Evolutionary conservation across 1,140 invertebrate species (phyloP), one percentile per base, ranked within the genome.

Genomic region (Tetramorium parvispinum): DNA sequence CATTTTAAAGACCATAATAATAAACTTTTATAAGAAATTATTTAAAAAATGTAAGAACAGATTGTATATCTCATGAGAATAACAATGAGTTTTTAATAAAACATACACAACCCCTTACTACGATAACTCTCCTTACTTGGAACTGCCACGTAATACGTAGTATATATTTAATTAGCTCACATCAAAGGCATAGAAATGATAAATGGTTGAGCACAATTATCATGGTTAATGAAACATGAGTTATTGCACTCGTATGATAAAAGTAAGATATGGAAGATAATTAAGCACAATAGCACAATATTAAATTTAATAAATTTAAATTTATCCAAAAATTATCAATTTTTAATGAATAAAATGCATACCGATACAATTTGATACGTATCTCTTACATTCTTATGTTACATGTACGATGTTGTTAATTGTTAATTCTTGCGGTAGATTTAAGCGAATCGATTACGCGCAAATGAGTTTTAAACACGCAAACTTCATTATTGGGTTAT

Each of bases 111-210:
- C 24, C 16, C 3, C 24, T 78, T 65, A 65, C 11, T 65, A 24
- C 21, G 43, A 37, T 13, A 59, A 78, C 11, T 65, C 49, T 61
- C 6, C 43, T 37, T 77, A 21, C 43, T 27, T 40, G 21, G n/a
- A 49, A 65, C 57, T 40, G 65, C 43, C 21, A 73, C 53, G 10
- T 77, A 43, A 43, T 59, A 59, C 18, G 40, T 21, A 32, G 59
- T 43, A 65, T 53, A 57, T 82, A 57, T 73, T 73, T 82, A 78
- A 65, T 46, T 65, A 82, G 76, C 73, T 63, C 32, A 76, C 75
- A 76, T 27, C 46, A 24, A 76, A 79, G 75, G 75, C 59, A 77
- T 2, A 76, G 53, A 18, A 59, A 76, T 61, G 83, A 78, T 65
- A 78, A 27, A 78, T 65, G 16, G n/a, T 24, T 16, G 55, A 78